Base-by-base conservation (phyloP, 2,888 invertebrate species). In the Ennomos erosarius region DNA sequence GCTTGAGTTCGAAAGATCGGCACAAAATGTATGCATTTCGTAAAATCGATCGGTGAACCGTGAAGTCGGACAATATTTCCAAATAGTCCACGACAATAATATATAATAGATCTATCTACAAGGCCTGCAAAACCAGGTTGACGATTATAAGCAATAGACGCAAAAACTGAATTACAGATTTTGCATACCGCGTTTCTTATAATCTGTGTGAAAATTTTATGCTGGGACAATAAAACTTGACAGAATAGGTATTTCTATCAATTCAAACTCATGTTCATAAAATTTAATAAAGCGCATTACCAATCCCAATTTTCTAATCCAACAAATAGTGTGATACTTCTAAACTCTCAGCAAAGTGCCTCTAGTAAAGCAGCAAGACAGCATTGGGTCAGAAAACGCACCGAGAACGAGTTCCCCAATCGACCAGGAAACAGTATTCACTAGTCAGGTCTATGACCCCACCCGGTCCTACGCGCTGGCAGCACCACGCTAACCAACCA, bases 41-140 rank as follows among this genome's bases (percentile, higher is more conserved):
- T 84, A 83, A 84, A 84, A 77, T 72, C 55, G 59, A 50, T 64
- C 79, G 71, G 68, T 84, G 76, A 78, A 73, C 79, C 85, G 81
- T 82, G 73, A 76, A 78, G 68, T 71, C 71, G 74, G 73, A 68
- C 71, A 70, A 68, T 73, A 74, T 87, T 81, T 79, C 70, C 83
- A 74, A 84, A 85, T 67, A 61, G 65, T 69, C 69, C 71, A 70
- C 71, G 63, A 78, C 74, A 78, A 75, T 74, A 78, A 75, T 75
- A 54, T 63, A 62, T 64, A 65, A 81, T 76, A 75, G 67, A 76
- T 73, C 71, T 68, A 73, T 77, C 75, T 71, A 81, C 87, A 87
- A 87, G 87, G 85, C 78, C 84, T 76, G 72, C 71, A 67, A 68
- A 80, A 79, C 73, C 64, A 71, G 73, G 69, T 75, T 71, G 64